A percentile compares a stretch with the other conserved stretches of the same genome.
These are phyloP conservation scores for Lordiphosa clarofinis DNA, from an alignment of 1,140 invertebrate genomes.

Conservation along the genomic window DNA sequence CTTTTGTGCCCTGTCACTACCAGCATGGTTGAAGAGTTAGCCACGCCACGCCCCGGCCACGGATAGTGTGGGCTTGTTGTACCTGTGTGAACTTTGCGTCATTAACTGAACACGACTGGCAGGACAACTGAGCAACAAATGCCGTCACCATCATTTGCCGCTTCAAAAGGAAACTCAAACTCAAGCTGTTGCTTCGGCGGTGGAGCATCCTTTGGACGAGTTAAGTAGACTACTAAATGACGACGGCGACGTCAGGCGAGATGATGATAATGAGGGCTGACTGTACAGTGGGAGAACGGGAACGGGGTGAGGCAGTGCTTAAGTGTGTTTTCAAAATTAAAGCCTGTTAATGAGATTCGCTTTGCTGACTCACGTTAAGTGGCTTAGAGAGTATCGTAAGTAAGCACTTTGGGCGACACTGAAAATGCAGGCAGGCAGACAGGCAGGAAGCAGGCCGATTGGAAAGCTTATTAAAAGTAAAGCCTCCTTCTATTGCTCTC, in stretches of 20 bases:
- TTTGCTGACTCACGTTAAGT: slow-evolving; percentile 76
- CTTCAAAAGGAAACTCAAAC: slow-evolving; percentile 59
- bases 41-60: slow-evolving; percentile 17
- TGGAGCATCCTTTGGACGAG: slow-evolving; percentile 65
- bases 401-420: slow-evolving; percentile 59
- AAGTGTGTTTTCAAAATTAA: slow-evolving; percentile 77
- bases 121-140: slow-evolving; percentile 48
- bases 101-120: slow-evolving; percentile 41
- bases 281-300: slow-evolving; percentile 6
- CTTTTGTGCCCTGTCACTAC: slow-evolving; percentile 48
- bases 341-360: slow-evolving; percentile 76
- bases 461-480: slow-evolving; percentile 66
- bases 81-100: slow-evolving; percentile 59
- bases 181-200: slow-evolving; percentile 55
- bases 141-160: slow-evolving; percentile 39
- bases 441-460: slow-evolving; percentile 30
- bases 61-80: slow-evolving; percentile 11
- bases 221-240: slow-evolving; percentile 78
- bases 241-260: slow-evolving; percentile 32
- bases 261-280: slow-evolving; percentile 50
- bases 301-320: slow-evolving; percentile 40
- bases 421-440: not conserved
- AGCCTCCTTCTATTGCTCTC: slow-evolving; percentile 21
- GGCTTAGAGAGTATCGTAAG: slow-evolving; percentile 72
- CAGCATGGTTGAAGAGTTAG: slow-evolving; percentile 48